Base-by-base conservation (phyloP, 2,113 vertebrate genomes). In the Cynocephalus volans region DNA sequence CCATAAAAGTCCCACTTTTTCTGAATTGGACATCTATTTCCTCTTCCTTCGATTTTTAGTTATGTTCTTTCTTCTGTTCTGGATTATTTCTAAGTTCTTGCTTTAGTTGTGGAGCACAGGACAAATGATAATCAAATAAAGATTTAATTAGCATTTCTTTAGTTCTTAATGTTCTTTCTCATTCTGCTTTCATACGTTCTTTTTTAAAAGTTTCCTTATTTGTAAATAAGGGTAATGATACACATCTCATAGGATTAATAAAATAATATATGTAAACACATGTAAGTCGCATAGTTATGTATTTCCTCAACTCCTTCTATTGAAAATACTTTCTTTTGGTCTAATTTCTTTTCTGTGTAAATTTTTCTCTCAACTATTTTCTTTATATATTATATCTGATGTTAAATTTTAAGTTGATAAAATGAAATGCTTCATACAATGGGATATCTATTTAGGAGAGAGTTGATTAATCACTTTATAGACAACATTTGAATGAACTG, bases 401-500 rank as follows among this genome's bases (percentile, higher is more conserved):
- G 3, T 41, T 93, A 75, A 75, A 82, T 89, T 67, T 77, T 64
- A 84, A 64, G 28, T 77, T 69, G 15, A 2, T 77, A 36, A 77
- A 60, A 92, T 88, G 70, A 96, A 95, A 77, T 96, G 70, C 45
- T 95, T 77, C 18, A 13, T 88, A 73, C 4, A 91, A 67, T 62
- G 8, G 52, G 5, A 14, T 83, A 92, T 82, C 19, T 54, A 52
- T 87, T 87, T 93, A 58, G 80, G n/a, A 94, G 33, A 91, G 60
- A 19, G 60, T 14, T 70, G 33, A 52, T 75, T 52, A 69, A 26
- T 81, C 19, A 69, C 26, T 81, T 92, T 69, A 10, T 33, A 36
- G 14, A 77, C 56, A 80, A 76, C 14, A 41, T 24, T 24, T 69
- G 12, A 69, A 69, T 81, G 67, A 82, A 28, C 36, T 52, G 24